Percentiles rank a stretch among this genome's conserved stretches.
Conservation (phyloP, 2,888 invertebrate species). For the Trissolcus brochymenae region DNA sequence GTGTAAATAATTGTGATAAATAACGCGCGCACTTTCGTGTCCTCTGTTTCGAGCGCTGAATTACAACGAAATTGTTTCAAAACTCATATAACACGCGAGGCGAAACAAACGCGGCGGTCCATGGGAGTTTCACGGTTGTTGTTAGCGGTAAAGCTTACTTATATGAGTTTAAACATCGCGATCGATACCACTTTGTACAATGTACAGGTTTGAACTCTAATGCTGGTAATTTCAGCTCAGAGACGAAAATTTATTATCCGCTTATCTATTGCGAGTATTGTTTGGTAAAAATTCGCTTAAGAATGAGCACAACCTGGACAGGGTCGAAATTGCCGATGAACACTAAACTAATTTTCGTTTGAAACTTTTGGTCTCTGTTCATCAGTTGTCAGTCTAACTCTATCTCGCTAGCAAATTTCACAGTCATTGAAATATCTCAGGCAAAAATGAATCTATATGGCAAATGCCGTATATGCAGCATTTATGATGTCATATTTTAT, state of each 20-base stretch:
- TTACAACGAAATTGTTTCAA: constrained; percentile 66
- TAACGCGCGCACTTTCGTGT: constrained; percentile 53
- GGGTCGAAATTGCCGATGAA: constrained; percentile 52
- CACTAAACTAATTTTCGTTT: constrained; percentile 49
- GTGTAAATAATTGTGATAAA: constrained; percentile 58
- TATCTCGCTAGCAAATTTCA: no score
- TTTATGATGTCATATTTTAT: not conserved
- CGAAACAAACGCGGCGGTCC: constrained; percentile 59
- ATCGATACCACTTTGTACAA: constrained; percentile 58
- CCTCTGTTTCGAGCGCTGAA: constrained; percentile 57
- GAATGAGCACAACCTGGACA: constrained; percentile 22
- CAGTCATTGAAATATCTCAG: no score
- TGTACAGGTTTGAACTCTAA: constrained; percentile 58
- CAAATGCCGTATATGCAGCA: no score
- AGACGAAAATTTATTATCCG: constrained; percentile 58
- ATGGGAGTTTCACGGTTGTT: constrained; percentile 57
- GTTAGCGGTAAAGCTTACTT: constrained; percentile 57
- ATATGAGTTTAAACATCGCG: constrained; percentile 58
- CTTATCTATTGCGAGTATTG: constrained; percentile 53
- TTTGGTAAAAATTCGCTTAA: constrained; percentile 57
- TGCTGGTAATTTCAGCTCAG: constrained; percentile 56
- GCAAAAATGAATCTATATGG: no score
- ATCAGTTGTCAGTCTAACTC: not conserved
- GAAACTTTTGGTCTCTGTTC: constrained; percentile 8
- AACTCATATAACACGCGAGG: constrained; percentile 65